Evolutionary conservation across 2,888 invertebrate genomes (phyloP), one percentile per base, ranked within the genome.

Genomic region (Eupithecia exiguata): DNA sequence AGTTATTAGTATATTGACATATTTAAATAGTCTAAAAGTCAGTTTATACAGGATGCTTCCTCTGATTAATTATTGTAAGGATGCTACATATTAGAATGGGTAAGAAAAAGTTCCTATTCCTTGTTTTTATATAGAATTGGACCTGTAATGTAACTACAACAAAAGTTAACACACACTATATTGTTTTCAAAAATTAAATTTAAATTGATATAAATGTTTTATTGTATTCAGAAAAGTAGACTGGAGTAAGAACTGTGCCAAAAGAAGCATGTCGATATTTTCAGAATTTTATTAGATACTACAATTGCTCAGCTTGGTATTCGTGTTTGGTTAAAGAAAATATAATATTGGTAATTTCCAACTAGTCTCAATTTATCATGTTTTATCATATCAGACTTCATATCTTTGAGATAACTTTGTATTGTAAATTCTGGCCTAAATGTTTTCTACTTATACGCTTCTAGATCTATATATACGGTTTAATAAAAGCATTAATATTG

Each of bases 401-500:
- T 79, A 76, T 77, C 78, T 74, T n/a, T 75, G 72, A 70, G 74
- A 69, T 74, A 77, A 69, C 66, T 75, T 70, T 58, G 68, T 68
- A 70, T 69, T 46, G 68, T 68, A 70, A 72, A 71, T 71, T 71
- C 74, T 43, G 77, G 80, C 80, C 78, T 79, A 78, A 72, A 30
- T 74, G 70, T 76, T 68, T 69, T 68, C 70, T 53, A 68, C 9
- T 71, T 35, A 68, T 78, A 74, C 68, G 79, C 79, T 77, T 78
- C 67, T 74, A 77, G 77, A 73, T 74, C 74, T 71, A 74, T 77
- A 74, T 75, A 79, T 77, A 70, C 74, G 75, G 75, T 78, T 72
- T 73, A 80, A 80, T 80, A 80, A 80, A 80, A 71, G 68, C 73
- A 78, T 79, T 43, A 72, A 38, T 62, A 76, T 73, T 75, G 30